Conservation (phyloP, 2,113 vertebrate genomes). For the Anhinga anhinga region DNA sequence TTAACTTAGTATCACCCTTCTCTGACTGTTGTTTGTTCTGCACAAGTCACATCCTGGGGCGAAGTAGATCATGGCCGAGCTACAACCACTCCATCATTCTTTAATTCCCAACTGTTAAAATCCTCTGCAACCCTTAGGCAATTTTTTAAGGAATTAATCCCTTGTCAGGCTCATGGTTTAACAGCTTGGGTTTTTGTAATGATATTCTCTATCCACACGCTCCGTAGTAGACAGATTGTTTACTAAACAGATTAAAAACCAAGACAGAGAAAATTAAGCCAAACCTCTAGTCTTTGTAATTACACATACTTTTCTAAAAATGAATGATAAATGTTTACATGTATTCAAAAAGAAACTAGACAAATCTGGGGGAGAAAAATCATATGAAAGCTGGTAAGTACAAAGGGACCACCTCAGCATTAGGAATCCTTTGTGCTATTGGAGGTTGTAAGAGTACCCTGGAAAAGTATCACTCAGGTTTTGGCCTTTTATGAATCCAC, state of each 20-base stretch:
- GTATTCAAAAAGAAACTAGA: not conserved
- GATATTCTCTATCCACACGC: not conserved
- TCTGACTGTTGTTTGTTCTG: not conserved
- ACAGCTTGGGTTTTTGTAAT: not conserved
- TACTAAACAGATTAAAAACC: not conserved
- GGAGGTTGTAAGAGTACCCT: not conserved
- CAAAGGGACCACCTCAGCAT: not conserved
- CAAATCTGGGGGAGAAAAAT: not conserved
- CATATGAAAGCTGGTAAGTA: not conserved
- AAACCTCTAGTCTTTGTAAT: not conserved
- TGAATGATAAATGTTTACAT: not conserved
- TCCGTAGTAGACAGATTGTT: not conserved
- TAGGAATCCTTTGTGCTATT: not conserved
- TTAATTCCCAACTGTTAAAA: conserved; percentile 12
- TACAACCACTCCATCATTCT: not conserved
- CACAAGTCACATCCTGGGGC: not conserved
- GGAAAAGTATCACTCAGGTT: not conserved
- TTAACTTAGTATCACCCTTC: not conserved
- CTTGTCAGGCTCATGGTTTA: not conserved
- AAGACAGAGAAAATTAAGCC: not conserved
- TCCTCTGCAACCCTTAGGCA: not conserved
- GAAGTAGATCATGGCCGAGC: not conserved
- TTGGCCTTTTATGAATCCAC: not conserved
- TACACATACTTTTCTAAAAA: not conserved
- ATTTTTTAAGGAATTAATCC: not conserved